phyloP scores from a whole-genome alignment of 2,797 vertebrate genomes.

The Bryconaethiops microstoma region DNA sequence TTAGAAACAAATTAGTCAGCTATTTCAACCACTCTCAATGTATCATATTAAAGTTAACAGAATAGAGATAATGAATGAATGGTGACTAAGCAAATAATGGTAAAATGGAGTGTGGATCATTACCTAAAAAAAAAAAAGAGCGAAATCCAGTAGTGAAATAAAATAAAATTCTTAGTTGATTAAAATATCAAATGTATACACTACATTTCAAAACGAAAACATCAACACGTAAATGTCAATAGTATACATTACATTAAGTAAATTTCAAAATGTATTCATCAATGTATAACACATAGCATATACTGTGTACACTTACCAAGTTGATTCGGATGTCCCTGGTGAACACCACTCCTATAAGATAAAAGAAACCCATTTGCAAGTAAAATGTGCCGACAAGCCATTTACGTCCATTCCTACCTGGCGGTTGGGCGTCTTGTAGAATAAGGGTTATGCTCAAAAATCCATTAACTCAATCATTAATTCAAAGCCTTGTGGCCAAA shows the following conservation, averaged over 20 bases:
- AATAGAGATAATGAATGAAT: background rate
- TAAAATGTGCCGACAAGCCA: background rate
- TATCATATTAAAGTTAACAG: background rate
- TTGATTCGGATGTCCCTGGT: slow-evolving; percentile 83
- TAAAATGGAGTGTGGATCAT: background rate
- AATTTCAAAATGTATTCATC: too few relatives aligned
- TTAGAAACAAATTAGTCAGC: too few relatives aligned
- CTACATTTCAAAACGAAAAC: too few relatives aligned
- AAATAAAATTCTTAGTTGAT: too few relatives aligned
- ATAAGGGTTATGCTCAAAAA: too few relatives aligned
- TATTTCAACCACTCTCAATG: background rate
- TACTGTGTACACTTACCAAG: slow-evolving; percentile 69
- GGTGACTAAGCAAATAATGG: background rate
- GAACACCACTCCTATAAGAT: slow-evolving; percentile 80
- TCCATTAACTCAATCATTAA: too few relatives aligned
- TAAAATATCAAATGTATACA: too few relatives aligned
- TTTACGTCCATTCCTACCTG: background rate
- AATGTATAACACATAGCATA: background rate
- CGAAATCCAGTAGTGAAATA: background rate
- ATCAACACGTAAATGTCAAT: too few relatives aligned
- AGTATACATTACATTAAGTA: too few relatives aligned
- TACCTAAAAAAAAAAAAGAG: background rate
- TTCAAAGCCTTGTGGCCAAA: too few relatives aligned
- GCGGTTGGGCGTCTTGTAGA: background rate
- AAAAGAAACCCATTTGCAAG: slow-evolving; percentile 27